phyloP scores from a whole-genome alignment of 2,888 invertebrate genomes.

The Plagodis dolabraria region DNA sequence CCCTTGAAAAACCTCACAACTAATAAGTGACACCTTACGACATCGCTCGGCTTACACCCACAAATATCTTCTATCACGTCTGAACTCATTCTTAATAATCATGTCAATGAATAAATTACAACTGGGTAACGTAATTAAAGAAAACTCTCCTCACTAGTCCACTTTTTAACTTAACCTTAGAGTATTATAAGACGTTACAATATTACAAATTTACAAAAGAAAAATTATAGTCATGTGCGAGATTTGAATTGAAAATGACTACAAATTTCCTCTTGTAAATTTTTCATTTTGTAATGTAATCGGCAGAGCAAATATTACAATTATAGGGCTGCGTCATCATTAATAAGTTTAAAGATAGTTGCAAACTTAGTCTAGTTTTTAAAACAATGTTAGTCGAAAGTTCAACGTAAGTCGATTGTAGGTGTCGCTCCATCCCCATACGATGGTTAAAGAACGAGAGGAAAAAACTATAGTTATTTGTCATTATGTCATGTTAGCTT shows the following conservation, averaged over 20 bases:
- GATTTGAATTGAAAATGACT: background rate
- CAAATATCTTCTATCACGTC: conserved; percentile 63
- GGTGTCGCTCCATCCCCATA: no score
- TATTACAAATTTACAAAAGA: background rate
- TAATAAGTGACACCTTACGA: conserved; percentile 68
- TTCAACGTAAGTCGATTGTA: no score
- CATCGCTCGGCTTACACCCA: conserved; percentile 63
- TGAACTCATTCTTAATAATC: conserved; percentile 60
- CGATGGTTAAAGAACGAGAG: no score
- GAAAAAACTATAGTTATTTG: no score
- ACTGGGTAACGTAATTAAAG: conserved; percentile 10
- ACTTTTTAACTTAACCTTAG: background rate
- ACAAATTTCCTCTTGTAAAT: no score
- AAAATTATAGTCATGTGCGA: background rate
- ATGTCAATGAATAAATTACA: conserved; percentile 60
- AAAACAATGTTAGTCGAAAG: no score
- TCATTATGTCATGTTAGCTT: no score
- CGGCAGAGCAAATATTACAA: no score
- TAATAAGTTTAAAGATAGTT: no score
- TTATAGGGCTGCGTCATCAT: no score
- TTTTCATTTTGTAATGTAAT: no score
- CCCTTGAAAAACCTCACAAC: conserved; percentile 65
- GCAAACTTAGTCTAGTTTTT: no score
- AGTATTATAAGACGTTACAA: background rate
- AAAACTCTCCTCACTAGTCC: conserved; percentile 2